Evolutionary conservation across 2,797 vertebrate genomes (phyloP).

Genomic region (Potorous gilbertii): DNA sequence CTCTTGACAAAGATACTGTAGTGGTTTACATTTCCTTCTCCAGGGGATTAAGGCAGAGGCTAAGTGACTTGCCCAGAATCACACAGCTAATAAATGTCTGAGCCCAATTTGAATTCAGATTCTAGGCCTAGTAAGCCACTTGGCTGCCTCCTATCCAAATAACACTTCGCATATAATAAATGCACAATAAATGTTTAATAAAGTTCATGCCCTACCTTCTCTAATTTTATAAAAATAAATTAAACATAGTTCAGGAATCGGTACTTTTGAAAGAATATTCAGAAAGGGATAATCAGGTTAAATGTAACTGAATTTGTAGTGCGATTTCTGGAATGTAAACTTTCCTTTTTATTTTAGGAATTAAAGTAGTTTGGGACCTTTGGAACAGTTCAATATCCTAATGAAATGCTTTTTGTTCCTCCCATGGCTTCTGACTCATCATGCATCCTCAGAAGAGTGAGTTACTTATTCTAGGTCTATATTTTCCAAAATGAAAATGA

Average conservation of each 20-base stretch:
- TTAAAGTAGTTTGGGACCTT: not conserved
- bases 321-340: not conserved
- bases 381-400: not conserved
- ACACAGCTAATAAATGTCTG: not conserved
- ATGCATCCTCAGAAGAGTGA: not conserved
- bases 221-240: not conserved
- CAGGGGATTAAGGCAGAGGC: not conserved
- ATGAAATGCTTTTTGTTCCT: not conserved
- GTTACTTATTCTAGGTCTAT: not conserved
- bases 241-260: not conserved
- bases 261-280: not conserved
- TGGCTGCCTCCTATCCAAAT: not conserved
- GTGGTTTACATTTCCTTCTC: not conserved
- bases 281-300: not conserved
- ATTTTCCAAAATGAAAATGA: not conserved
- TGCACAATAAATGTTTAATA: not conserved
- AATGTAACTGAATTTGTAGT: not conserved
- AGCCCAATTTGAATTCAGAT: not conserved
- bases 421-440: not conserved
- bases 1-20: too few species aligned
- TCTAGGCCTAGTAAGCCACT: not conserved
- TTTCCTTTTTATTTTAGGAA: not conserved
- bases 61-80: not conserved
- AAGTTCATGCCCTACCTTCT: not conserved
- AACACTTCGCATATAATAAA: not conserved